Evolutionary conservation across 2,888 invertebrate species (phyloP), one percentile per base, ranked within the genome.

Genomic region (Apamea anceps): DNA sequence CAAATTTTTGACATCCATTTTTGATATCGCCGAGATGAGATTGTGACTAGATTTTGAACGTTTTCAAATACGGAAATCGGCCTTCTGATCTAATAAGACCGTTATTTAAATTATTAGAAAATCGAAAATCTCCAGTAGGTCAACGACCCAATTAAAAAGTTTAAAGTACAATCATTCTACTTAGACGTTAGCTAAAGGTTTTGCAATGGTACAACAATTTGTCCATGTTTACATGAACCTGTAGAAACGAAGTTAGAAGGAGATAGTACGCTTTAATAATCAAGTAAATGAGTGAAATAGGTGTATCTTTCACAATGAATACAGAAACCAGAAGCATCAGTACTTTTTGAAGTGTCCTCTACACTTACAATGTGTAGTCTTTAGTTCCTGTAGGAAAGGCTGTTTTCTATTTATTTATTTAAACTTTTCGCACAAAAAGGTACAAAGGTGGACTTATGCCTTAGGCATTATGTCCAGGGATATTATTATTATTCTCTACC

Each of bases 221-320:
- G 66, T 60, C 21, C 25, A n/a, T 51, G 12, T 28, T 42, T n/a
- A 37, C 25, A 75, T 45, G 10, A 37, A 32, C 32, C 42, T 63
- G 32, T 70, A 42, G 2, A 57, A 74, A 15, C 7, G 12, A 60
- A 57, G 67, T 37, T 62, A 71, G 71, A 88, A 77, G 10, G 79
- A 88, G 86, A 85, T 57, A 80, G 77, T 42, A 45, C 67, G 70
- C 15, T 32, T 10, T 21, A 18, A 37, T 10, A 45, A 71, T 66
- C 12, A 60, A 42, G 62, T 48, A 25, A 60, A 72, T 77, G 70
- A 79, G 62, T 70, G 77, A 62, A 77, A 85, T 66, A 72, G 81
- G 70, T 42, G 28, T 62, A 72, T 67, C 13, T 45, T 54, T 13
- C 42, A 77, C 66, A 72, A 15, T 51, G 13, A 10, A 28, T 18